phyloP scores from a whole-genome alignment of 2,797 vertebrate species.

The Myripristis murdjan region DNA sequence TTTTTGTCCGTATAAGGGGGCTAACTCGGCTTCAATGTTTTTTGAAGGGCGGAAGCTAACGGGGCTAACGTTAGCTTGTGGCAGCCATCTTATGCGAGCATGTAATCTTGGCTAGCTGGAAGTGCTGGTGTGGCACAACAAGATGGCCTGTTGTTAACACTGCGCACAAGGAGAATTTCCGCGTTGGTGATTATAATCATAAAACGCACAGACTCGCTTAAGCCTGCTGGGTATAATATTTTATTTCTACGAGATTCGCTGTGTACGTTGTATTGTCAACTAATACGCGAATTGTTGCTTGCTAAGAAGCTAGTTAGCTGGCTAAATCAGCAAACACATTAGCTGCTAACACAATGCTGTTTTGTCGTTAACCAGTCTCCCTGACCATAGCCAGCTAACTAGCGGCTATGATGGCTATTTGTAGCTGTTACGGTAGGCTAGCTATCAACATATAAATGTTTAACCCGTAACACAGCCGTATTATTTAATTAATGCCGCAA shows the following conservation, averaged over 20 bases:
- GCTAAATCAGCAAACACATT: conserved; percentile 81
- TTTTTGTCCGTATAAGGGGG: background rate
- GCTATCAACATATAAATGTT: conserved; percentile 39
- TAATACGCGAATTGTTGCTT: background rate
- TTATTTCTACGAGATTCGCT: conserved; percentile 22
- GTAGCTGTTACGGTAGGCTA: conserved; percentile 78
- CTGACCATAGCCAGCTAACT: conserved; percentile 82
- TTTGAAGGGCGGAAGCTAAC: conserved; percentile 85
- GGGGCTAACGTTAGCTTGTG: conserved; percentile 71
- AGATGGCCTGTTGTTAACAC: conserved; percentile 83
- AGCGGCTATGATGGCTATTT: conserved; percentile 83
- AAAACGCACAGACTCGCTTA: background rate
- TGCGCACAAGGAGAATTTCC: conserved; percentile 67
- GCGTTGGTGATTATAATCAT: conserved; percentile 39
- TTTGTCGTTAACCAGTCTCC: conserved; percentile 79
- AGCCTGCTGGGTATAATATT: background rate
- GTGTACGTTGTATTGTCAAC: rapidly evolving
- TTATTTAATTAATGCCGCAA: rapidly evolving
- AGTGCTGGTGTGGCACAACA: conserved; percentile 83
- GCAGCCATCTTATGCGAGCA: conserved; percentile 88
- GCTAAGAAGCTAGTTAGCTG: conserved; percentile 85
- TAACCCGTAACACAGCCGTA: conserved; percentile 17
- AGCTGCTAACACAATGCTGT: conserved; percentile 85
- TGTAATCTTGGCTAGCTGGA: conserved; percentile 81
- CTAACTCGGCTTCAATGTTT: conserved; percentile 45